Evolutionary conservation across 2,888 invertebrate species (phyloP).

Genomic region (Bellardia pandia): DNA sequence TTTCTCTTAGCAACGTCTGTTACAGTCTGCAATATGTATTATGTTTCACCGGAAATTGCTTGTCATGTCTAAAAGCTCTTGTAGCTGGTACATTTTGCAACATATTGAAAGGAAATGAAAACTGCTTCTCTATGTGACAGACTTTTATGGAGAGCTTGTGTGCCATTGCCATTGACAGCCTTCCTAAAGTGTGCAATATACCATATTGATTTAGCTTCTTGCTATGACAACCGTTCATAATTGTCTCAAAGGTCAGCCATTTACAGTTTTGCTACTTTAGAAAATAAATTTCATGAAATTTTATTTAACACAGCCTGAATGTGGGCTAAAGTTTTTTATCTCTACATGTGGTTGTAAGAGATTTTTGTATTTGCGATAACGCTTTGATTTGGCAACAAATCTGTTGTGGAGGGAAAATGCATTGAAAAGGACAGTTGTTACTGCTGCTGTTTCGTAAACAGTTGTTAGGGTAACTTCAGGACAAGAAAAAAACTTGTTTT

Average conservation of each 20-base stretch:
- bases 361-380: too few relatives aligned
- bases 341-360: neutral
- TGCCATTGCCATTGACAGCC: neutral
- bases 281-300: conserved; percentile 1
- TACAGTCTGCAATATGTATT: neutral
- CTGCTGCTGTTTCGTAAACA: too few relatives aligned
- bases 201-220: neutral
- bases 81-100: neutral
- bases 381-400: too few relatives aligned
- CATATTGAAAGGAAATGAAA: conserved; percentile 49
- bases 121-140: neutral
- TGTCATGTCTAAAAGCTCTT: conserved; percentile 33
- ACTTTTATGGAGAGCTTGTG: neutral
- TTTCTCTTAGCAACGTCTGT: neutral
- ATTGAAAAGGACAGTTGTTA: too few relatives aligned
- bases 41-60: conserved; percentile 40
- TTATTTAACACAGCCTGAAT: neutral
- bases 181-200: neutral
- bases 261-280: neutral
- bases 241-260: conserved; percentile 10
- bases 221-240: conserved; percentile 30
- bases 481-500: too few relatives aligned
- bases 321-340: neutral
- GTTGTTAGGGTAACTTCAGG: too few relatives aligned
- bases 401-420: too few relatives aligned